Evolutionary conservation across 2,888 invertebrate genomes (phyloP), one percentile per base, ranked within the genome.

Genomic region (Papilio demoleus): DNA sequence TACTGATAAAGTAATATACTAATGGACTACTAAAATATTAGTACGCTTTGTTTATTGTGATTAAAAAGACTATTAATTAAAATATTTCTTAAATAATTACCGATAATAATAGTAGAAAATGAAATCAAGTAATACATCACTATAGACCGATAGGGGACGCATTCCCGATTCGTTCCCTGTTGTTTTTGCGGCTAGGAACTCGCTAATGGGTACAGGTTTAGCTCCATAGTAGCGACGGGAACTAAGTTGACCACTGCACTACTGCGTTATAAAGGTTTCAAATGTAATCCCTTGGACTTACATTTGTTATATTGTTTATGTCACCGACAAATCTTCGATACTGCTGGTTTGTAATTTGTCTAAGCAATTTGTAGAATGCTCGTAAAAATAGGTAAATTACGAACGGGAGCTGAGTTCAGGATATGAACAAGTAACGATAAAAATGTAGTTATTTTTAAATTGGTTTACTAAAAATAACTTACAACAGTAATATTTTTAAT

Each of bases 161-260:
- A 92, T 92, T 92, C 92, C 88, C 86, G 92, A 92, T 92, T 92
- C 91, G 92, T 91, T 92, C 91, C 91, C 89, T 85, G 90, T 88
- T 87, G 90, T 92, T 92, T 92, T 92, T 92, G 91, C 88, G 80
- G 82, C 85, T 85, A 88, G 89, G 84, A 79, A 80, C 88, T 90
- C 86, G 79, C 88, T 92, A 92, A 92, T 92, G 86, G 89, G 83
- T 88, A 92, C 92, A 79, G 90, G 92, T 92, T 92, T 89, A 79
- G 81, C 83, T 78, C 75, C 79, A 76, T 76, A 79, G 81, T 75
- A 77, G 74, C 75, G 69, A 73, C 71, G 74, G 67, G 71, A 70
- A 72, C 67, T 73, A 75, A 74, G 79, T 73, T 79, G 76, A 77
- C 77, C 76, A 78, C 72, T 74, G 71, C 75, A 59, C 68, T 65